Base-by-base conservation (phyloP, 2,888 invertebrate species). In the Agrochola litura region DNA sequence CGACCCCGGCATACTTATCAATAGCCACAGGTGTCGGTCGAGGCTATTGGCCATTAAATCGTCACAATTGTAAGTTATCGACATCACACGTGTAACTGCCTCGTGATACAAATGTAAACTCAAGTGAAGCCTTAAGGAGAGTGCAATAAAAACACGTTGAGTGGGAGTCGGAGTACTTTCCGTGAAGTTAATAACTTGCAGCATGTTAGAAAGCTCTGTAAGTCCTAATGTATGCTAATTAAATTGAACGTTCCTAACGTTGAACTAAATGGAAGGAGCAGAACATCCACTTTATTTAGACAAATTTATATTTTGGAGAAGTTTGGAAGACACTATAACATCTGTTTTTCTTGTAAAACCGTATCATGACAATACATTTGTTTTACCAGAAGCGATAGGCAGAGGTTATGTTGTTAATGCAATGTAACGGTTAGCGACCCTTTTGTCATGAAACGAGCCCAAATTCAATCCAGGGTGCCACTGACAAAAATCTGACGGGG, bases 211-310 rank as follows among this genome's bases (percentile, higher is more conserved):
- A 75, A 76, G 71, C 85, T 52, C 68, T 46, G 65, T 19, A 58
- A 73, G 49, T 72, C 25, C 30, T 30, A 46, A 37, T 54, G 69
- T 49, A 22, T 69, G 72, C 76, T 82, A 72, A 82, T 84, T 84
- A 83, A 73, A 65, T 82, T n/a, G 46, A 75, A 68, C 60, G 68
- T n/a, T 61, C 37, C 16, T 9, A 43, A 14, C 37, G 43, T 30
- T 5, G 22, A 14, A 14, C 6, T 8, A 1, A 25, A 14, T 12
- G 43, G 0, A 0, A 10, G 14, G 1, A 0, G 54, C 52, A 84
- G 56, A 46, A 68, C 19, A 10, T 46, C 63, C 37, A 64, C 25
- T 54, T 49, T 9, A 43, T 43, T n/a, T 41, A 14, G 6, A 9
- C 22, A 64, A 14, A 64, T 43, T 14, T 22, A n/a, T 41, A 14